phyloP scores from a whole-genome alignment of 2,797 vertebrate species.

The Margarornis squamiger region DNA sequence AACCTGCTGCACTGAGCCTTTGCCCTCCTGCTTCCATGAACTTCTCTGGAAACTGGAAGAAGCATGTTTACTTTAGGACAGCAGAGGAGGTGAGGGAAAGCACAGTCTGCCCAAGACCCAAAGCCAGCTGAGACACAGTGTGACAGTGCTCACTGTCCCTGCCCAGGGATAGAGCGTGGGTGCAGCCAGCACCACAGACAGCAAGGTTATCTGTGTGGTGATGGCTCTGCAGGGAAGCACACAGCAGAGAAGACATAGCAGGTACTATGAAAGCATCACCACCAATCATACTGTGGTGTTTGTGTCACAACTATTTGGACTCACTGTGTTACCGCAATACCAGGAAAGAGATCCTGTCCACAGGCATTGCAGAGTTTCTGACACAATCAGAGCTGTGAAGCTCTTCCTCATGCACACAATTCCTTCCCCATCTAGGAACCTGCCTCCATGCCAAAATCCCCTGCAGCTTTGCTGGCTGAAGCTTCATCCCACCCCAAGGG shows the following conservation, averaged over 20 bases:
- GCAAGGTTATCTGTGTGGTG: rapidly evolving
- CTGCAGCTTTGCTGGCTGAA: neutral
- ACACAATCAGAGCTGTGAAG: neutral
- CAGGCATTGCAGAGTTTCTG: neutral
- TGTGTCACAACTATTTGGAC: neutral
- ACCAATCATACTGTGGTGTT: neutral
- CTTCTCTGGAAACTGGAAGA: neutral
- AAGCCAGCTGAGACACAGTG: neutral
- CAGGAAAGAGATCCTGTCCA: neutral
- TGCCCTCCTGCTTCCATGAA: neutral
- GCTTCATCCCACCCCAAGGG: neutral
- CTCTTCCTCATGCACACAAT: neutral
- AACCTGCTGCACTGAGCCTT: neutral
- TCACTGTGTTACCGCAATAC: neutral
- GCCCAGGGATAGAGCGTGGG: neutral
- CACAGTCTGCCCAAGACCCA: neutral
- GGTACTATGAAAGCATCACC: neutral
- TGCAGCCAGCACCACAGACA: neutral
- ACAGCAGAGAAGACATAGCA: neutral
- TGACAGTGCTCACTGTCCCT: neutral
- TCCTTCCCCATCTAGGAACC: neutral
- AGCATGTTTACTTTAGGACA: neutral
- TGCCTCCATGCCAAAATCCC: neutral
- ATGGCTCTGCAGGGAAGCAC: neutral
- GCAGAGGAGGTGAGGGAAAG: neutral